phyloP scores from a whole-genome alignment of 2,113 vertebrate species.

The Egretta garzetta region DNA sequence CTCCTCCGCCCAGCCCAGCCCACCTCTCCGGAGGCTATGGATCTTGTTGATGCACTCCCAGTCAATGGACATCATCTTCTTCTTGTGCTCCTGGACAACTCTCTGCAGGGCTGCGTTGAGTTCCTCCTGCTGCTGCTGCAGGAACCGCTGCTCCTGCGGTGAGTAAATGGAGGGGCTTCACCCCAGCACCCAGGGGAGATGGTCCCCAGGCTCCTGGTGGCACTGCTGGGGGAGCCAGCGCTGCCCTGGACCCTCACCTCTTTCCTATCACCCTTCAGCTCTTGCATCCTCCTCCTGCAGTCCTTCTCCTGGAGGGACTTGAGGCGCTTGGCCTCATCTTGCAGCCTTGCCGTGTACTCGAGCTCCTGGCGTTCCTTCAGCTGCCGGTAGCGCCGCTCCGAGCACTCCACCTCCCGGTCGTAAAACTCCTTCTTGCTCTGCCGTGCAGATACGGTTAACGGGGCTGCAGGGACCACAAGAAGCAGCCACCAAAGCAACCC shows the following conservation, averaged over 20 bases:
- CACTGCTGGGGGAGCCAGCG: rapidly evolving
- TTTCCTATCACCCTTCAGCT: slow-evolving; percentile 51
- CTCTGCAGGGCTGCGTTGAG: slow-evolving; percentile 72
- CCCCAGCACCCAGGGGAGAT: background rate
- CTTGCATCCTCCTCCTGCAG: background rate
- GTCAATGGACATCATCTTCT: slow-evolving; percentile 68
- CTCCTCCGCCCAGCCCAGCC: background rate
- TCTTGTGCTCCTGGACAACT: slow-evolving; percentile 74
- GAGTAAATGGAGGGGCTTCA: background rate
- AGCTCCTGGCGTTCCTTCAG: slow-evolving; percentile 64
- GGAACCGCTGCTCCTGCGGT: slow-evolving; percentile 62
- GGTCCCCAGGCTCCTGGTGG: background rate
- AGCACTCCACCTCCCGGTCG: slow-evolving; percentile 69
- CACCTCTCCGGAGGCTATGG: slow-evolving; percentile 73
- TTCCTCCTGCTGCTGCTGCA: slow-evolving; percentile 75
- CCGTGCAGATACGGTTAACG: rapidly evolving
- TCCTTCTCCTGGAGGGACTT: slow-evolving; percentile 74
- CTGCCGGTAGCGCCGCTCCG: slow-evolving; percentile 64
- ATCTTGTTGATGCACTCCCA: slow-evolving; percentile 69
- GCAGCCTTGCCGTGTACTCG: slow-evolving; percentile 57
- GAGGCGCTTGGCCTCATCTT: slow-evolving; percentile 68
- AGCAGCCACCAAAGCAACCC: background rate
- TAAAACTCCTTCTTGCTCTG: slow-evolving; percentile 79
- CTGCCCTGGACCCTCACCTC: slow-evolving; percentile 44
- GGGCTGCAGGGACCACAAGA: background rate